phyloP scores from a whole-genome alignment of 2,888 invertebrate species.

The Agrochola circellaris region DNA sequence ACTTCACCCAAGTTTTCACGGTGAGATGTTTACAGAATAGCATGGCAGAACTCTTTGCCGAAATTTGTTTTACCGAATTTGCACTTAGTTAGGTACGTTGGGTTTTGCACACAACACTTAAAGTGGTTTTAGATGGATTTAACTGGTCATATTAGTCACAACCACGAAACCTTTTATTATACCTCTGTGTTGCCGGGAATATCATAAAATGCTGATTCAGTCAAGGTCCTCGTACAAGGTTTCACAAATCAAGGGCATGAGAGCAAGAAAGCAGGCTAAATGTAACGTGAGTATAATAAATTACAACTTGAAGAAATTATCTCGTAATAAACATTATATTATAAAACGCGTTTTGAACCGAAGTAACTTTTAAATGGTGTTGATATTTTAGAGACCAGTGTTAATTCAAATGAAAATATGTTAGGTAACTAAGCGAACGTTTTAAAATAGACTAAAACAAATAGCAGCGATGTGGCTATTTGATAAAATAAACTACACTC shows the following conservation, averaged over 20 bases:
- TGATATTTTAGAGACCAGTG: not conserved
- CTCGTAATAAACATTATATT: not conserved
- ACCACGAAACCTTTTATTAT: conserved; percentile 27
- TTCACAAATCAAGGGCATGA: conserved; percentile 47
- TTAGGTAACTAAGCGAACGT: not conserved
- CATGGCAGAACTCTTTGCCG: too few relatives aligned
- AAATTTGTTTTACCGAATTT: not conserved
- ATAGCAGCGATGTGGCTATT: not conserved
- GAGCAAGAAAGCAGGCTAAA: conserved; percentile 24
- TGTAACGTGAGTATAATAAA: not conserved
- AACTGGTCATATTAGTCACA: conserved; percentile 25
- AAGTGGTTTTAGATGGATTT: conserved; percentile 12
- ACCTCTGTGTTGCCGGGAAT: conserved; percentile 27
- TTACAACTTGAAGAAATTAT: conserved; percentile 15
- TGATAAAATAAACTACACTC: not conserved
- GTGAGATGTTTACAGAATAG: too few relatives aligned
- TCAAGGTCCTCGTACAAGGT: conserved; percentile 42
- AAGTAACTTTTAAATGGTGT: not conserved
- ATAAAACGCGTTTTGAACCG: not conserved
- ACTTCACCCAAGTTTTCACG: too few relatives aligned
- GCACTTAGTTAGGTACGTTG: conserved; percentile 12
- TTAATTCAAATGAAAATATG: not conserved
- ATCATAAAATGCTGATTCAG: conserved; percentile 41
- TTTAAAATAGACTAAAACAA: not conserved
- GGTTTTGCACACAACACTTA: conserved; percentile 23